Evolutionary conservation across 2,888 invertebrate species (phyloP).

Genomic region (Syrphus vitripennis): DNA sequence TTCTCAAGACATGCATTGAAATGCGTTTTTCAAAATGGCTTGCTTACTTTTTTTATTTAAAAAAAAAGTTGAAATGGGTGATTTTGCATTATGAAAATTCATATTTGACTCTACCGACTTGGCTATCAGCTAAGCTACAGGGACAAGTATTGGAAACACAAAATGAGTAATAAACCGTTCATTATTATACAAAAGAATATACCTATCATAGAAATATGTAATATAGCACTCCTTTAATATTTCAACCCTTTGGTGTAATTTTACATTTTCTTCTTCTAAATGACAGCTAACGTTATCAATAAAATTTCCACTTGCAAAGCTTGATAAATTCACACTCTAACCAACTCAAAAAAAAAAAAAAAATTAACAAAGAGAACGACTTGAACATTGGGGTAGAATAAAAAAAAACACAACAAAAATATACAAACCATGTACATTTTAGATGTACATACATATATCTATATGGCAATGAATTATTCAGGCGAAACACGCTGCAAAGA

Average conservation of each 20-base stretch:
- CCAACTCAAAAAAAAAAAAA: background rate
- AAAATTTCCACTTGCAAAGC: constrained; percentile 23
- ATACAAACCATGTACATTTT: background rate
- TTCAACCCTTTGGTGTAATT: background rate
- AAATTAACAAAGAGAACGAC: background rate
- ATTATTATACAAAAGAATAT: background rate
- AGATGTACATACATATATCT: background rate
- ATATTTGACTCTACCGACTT: too few relatives aligned
- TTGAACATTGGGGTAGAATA: background rate
- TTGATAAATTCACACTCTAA: constrained; percentile 1
- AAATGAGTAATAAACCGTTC: background rate
- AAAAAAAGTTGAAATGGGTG: too few relatives aligned
- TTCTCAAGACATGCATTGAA: too few relatives aligned
- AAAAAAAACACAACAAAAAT: background rate
- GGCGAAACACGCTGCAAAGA: constrained; percentile 1
- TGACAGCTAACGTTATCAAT: constrained; percentile 28
- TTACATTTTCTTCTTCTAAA: background rate
- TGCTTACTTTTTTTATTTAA: too few relatives aligned
- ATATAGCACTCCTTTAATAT: background rate
- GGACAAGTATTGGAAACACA: background rate
- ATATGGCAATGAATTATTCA: constrained; percentile 49
- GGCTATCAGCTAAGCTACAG: too few relatives aligned
- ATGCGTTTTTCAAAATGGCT: too few relatives aligned
- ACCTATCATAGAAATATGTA: background rate
- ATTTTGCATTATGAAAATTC: too few relatives aligned